Evolutionary conservation across 2,797 vertebrate species (phyloP).

Genomic region (Garrulus glandarius): DNA sequence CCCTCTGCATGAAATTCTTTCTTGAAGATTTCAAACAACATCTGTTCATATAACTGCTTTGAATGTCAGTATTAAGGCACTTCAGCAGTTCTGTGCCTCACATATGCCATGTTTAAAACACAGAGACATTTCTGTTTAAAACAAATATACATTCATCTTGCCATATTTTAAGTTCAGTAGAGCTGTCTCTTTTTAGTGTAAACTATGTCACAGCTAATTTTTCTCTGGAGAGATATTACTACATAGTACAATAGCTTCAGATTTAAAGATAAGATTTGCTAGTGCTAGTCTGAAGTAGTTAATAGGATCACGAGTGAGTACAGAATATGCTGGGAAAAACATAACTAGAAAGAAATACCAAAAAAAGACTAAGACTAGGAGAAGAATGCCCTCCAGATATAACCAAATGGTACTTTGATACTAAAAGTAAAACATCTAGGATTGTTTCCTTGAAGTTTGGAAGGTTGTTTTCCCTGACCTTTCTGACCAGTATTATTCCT

Average conservation of each 20-base stretch:
- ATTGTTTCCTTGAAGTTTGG: neutral
- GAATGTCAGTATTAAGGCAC: neutral
- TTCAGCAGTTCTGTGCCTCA: constrained; percentile 1
- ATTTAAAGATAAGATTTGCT: neutral
- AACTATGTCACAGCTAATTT: neutral
- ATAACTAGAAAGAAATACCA: neutral
- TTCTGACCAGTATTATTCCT: neutral
- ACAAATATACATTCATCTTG: neutral
- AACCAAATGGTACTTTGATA: neutral
- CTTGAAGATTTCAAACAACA: constrained; percentile 44
- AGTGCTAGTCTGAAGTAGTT: neutral
- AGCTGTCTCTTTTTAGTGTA: neutral
- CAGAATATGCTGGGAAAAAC: neutral
- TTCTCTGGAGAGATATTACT: neutral
- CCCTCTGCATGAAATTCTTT: neutral
- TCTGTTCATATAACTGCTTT: constrained; percentile 20
- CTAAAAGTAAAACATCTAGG: neutral
- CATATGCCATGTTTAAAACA: neutral
- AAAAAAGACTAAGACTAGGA: neutral
- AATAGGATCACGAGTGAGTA: neutral
- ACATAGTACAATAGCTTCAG: neutral
- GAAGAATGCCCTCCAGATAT: neutral
- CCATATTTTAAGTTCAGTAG: neutral
- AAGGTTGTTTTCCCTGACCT: neutral
- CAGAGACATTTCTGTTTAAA: neutral